These are phyloP conservation scores for Thamnophis elegans DNA, from an alignment of 2,797 vertebrate species.

Conservation along the genomic window DNA sequence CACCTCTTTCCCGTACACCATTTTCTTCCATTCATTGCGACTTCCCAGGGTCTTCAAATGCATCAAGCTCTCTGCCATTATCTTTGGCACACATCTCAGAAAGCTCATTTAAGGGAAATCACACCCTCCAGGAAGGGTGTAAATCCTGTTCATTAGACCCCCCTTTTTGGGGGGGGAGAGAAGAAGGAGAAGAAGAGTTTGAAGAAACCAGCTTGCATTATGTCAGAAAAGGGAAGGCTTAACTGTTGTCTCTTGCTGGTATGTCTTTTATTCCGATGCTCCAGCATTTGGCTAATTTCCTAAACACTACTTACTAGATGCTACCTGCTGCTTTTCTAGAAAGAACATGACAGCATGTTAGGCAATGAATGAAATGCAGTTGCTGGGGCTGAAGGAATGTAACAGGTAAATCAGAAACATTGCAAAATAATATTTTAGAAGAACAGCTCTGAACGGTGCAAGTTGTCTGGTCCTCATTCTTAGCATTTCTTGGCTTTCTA, in stretches of 20 bases:
- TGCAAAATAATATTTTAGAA: background rate
- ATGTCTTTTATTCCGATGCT: background rate
- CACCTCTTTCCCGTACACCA: background rate
- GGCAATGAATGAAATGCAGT: background rate
- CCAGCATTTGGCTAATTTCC: slow-evolving; percentile 9
- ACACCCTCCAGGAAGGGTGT: background rate
- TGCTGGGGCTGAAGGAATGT: background rate
- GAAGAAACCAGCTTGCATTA: background rate
- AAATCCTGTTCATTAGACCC: background rate
- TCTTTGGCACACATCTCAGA: background rate
- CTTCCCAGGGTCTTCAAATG: background rate
- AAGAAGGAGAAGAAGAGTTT: background rate
- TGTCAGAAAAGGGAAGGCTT: background rate
- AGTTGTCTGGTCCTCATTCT: background rate
- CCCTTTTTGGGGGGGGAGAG: background rate
- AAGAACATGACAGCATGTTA: background rate
- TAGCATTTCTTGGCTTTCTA: background rate
- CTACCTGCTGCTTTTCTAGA: slow-evolving; percentile 4
- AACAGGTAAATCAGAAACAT: background rate
- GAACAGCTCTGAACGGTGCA: background rate
- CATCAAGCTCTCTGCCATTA: no score
- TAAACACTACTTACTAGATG: background rate
- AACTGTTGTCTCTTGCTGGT: background rate
- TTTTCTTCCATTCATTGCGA: background rate
- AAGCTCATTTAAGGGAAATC: background rate